These are phyloP conservation scores for Syrmaticus mikado DNA, from an alignment of 2,113 vertebrate genomes.

Conservation along the genomic window DNA sequence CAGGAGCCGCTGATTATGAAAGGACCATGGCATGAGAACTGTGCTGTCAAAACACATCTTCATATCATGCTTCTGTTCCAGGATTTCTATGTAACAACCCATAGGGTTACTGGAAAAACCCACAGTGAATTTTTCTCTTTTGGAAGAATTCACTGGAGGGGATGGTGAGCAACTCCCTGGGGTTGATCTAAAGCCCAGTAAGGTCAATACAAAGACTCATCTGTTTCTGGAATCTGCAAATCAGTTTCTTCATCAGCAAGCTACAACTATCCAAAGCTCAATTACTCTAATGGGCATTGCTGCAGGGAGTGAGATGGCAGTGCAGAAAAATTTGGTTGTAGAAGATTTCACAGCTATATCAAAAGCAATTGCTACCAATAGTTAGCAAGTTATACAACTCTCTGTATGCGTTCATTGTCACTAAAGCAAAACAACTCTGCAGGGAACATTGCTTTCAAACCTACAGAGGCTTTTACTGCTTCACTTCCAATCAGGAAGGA, in stretches of 20 bases:
- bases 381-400: background rate
- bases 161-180: background rate
- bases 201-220: background rate
- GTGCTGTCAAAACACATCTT: constrained; percentile 13
- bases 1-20: background rate
- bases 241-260: background rate
- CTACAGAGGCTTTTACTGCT: background rate
- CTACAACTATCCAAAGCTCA: background rate
- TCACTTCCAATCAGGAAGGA: background rate
- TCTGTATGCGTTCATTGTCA: background rate
- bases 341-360: background rate
- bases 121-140: background rate
- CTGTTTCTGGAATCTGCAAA: background rate
- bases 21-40: background rate
- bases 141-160: background rate
- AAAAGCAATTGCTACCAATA: background rate
- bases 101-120: background rate
- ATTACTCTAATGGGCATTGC: background rate
- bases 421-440: background rate
- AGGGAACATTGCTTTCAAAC: background rate
- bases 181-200: background rate
- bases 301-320: background rate
- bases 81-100: background rate
- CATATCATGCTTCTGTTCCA: background rate
- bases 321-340: background rate